phyloP scores from a whole-genome alignment of 2,888 invertebrate genomes.

The Heteropelma amictum region DNA sequence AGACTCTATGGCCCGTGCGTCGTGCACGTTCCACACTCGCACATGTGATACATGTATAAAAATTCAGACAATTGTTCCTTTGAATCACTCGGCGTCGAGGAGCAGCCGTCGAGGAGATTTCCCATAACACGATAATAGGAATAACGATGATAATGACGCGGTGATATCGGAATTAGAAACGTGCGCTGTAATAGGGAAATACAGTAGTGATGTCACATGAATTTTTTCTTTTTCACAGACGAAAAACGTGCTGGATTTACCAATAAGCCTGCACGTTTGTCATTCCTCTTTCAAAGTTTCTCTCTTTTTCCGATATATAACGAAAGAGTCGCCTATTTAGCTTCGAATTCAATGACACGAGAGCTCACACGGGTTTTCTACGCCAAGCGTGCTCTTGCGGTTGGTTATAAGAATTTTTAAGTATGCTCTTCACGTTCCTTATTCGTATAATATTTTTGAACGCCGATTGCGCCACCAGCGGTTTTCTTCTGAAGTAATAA shows the following conservation, averaged over 20 bases:
- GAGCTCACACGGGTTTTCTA: neutral
- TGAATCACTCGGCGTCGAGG: too few species aligned
- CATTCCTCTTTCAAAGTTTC: neutral
- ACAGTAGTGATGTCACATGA: slow-evolving; percentile 21
- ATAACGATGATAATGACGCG: too few species aligned
- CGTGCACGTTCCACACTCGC: too few species aligned
- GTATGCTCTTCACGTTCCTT: slow-evolving; percentile 18
- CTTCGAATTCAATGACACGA: slow-evolving; percentile 34
- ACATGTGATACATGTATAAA: too few species aligned
- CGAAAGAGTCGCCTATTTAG: slow-evolving; percentile 14
- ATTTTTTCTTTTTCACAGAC: neutral
- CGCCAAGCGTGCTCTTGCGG: neutral
- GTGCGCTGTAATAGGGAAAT: slow-evolving; percentile 18
- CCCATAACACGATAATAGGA: neutral
- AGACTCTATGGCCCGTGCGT: neutral
- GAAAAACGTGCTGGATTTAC: slow-evolving; percentile 45
- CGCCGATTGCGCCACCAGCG: slow-evolving; percentile 10
- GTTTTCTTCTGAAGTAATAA: slow-evolving; percentile 17
- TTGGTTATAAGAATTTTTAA: slow-evolving; percentile 10
- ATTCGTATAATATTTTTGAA: slow-evolving; percentile 16
- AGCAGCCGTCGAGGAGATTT: too few species aligned
- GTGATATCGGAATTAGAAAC: neutral
- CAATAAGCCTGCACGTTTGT: slow-evolving; percentile 24
- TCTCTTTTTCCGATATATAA: neutral
- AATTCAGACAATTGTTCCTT: too few species aligned